Evolutionary conservation across 2,113 vertebrate species (phyloP), one percentile per base, ranked within the genome.

Genomic region (zebrafish (Danio rerio)): DNA sequence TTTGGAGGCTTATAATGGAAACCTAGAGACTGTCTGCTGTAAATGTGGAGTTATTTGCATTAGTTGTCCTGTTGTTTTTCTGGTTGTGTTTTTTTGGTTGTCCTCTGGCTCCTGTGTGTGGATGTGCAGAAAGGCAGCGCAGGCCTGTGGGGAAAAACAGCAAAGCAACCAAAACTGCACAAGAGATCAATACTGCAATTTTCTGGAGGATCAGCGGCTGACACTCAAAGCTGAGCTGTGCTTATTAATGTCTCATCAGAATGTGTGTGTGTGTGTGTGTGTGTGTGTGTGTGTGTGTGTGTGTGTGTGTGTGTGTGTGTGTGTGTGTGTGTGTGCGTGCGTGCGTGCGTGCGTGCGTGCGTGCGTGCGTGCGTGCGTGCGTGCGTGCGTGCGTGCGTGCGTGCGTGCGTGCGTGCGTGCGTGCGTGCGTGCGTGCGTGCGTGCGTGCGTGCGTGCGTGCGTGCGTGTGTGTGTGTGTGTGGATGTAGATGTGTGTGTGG

Each of bases 121-220:
- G 63, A 15, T 31, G 72, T 72, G 70, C 85, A 80, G 86, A 87
- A 88, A 68, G 87, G 82, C 82, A 78, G 84, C 71, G 59, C 45
- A 74, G 73, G 61, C 47, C 85, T 65, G 56, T 59, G 52, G 71
- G 70, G 52, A 87, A 84, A 88, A 88, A 56, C 52, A 69, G 80
- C 88, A 52, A 82, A 0, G 56, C 69, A 83, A 74, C 74, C 83
- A 83, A 90, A 87, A 88, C 49, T 8, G 86, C 76, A 16, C 7
- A 70, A 77, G 91, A 94, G 91, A 94, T 94, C 93, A 91, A 93
- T 94, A 91, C 83, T 86, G 83, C 86, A 89, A 91, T 91, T 92
- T 92, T 91, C 87, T 87, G 86, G 86, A 50, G 52, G 91, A 89
- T 91, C 92, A 92, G 89, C 79, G 31, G 73, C 89, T 89, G 90